These are phyloP conservation scores for Acrocephalus scirpaceus DNA, from an alignment of 2,797 vertebrate genomes.

Conservation along the genomic window DNA sequence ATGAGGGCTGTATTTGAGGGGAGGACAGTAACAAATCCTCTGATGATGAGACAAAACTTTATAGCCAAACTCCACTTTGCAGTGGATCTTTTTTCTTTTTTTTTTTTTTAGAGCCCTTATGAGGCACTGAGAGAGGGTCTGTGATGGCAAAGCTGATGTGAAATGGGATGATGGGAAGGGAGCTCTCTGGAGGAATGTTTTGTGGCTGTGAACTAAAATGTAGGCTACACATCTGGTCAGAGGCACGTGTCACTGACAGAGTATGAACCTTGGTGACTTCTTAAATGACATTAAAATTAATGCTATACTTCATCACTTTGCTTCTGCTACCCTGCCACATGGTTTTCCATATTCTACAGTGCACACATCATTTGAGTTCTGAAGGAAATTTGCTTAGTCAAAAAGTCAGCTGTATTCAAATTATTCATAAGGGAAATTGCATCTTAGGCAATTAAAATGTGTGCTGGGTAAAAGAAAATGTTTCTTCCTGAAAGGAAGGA, in stretches of 20 bases:
- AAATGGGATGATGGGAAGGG: neutral
- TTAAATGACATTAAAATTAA: constrained; percentile 62
- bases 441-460: constrained; percentile 61
- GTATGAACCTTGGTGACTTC: neutral
- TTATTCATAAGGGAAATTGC: constrained; percentile 73
- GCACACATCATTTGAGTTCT: constrained; percentile 67
- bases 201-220: neutral
- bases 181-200: neutral
- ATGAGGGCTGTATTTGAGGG: neutral
- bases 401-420: constrained; percentile 66
- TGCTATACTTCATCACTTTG: constrained; percentile 54
- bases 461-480: constrained; percentile 49
- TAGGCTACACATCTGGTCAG: constrained; percentile 3
- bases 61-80: neutral
- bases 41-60: neutral
- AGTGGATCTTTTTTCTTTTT: neutral
- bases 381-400: constrained; percentile 67
- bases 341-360: constrained; percentile 65
- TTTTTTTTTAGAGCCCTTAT: neutral
- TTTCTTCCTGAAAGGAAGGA: constrained; percentile 47
- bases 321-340: constrained; percentile 39
- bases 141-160: neutral
- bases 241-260: neutral
- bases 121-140: neutral
- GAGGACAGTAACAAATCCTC: neutral